Evolutionary conservation across 1,140 invertebrate genomes (phyloP).

Genomic region (Drosophila kikkawai): DNA sequence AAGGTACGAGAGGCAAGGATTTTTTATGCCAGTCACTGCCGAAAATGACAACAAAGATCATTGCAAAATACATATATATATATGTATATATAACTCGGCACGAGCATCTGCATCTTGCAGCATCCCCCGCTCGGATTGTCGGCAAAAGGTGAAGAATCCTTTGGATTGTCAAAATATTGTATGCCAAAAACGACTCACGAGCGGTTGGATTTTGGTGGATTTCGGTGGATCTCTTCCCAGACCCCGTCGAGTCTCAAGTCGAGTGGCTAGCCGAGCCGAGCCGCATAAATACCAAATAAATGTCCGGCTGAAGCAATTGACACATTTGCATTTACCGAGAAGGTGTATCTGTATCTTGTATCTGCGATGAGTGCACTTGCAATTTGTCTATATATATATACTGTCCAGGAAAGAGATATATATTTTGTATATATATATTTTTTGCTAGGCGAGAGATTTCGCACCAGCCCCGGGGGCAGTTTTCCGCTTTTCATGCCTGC

Average conservation of each 20-base stretch:
- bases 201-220: conserved; percentile 2
- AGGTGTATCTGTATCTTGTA: conserved; percentile 48
- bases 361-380: conserved; percentile 22
- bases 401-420: conserved; percentile 5
- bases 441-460: conserved; percentile 59
- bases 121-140: conserved; percentile 32
- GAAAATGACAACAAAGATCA: conserved; percentile 56
- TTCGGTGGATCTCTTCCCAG: conserved; percentile 15
- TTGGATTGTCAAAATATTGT: conserved; percentile 83
- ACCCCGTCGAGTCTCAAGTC: conserved; percentile 38
- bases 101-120: conserved; percentile 23
- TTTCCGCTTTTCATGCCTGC: background rate
- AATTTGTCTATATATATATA: conserved; percentile 30
- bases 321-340: conserved; percentile 69
- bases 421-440: conserved; percentile 13
- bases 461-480: conserved; percentile 52
- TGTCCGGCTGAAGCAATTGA: conserved; percentile 78
- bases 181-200: conserved; percentile 75
- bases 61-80: background rate
- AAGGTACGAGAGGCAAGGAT: conserved; percentile 57
- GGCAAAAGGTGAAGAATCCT: conserved; percentile 80
- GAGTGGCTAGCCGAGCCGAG: conserved; percentile 28
- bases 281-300: conserved; percentile 66
- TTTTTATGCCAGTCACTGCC: conserved; percentile 76
- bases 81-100: conserved; percentile 14